A percentile compares a stretch with the other conserved stretches of the same genome.
phyloP scores from a whole-genome alignment of 2,888 invertebrate genomes.

The Heteropelma amictum region DNA sequence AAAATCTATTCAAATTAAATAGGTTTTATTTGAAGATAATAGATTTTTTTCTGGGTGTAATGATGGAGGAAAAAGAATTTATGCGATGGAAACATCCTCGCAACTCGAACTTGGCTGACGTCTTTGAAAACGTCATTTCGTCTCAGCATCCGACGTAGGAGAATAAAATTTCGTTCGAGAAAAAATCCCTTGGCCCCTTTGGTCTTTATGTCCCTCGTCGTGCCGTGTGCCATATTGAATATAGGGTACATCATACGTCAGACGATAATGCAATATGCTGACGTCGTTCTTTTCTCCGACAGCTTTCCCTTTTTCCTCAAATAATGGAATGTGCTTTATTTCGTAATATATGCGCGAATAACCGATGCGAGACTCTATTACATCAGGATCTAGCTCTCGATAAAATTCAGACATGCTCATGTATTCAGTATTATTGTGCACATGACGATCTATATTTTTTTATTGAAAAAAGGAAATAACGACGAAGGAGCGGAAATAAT shows the following conservation, averaged over 20 bases:
- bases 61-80: neutral
- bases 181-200: conserved; percentile 20
- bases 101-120: conserved; percentile 2
- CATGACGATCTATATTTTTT: neutral
- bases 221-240: conserved; percentile 68
- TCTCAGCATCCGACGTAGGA: conserved; percentile 5
- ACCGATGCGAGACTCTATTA: conserved; percentile 65
- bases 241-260: conserved; percentile 70
- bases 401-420: conserved; percentile 33
- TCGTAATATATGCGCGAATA: conserved; percentile 23
- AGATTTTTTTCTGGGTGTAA: too few relatives aligned
- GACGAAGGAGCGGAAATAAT: neutral
- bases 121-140: neutral
- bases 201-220: conserved; percentile 15
- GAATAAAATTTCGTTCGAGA: conserved; percentile 24
- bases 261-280: conserved; percentile 74
- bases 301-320: neutral
- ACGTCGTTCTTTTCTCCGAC: conserved; percentile 54
- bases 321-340: conserved; percentile 1
- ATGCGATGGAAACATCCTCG: neutral
- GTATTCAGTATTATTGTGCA: too few relatives aligned
- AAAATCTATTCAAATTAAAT: too few relatives aligned
- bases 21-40: too few relatives aligned
- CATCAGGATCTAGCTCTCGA: conserved; percentile 66
- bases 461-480: neutral